Evolutionary conservation across 2,113 vertebrate genomes (phyloP).

Genomic region (Syrrhaptes paradoxus): DNA sequence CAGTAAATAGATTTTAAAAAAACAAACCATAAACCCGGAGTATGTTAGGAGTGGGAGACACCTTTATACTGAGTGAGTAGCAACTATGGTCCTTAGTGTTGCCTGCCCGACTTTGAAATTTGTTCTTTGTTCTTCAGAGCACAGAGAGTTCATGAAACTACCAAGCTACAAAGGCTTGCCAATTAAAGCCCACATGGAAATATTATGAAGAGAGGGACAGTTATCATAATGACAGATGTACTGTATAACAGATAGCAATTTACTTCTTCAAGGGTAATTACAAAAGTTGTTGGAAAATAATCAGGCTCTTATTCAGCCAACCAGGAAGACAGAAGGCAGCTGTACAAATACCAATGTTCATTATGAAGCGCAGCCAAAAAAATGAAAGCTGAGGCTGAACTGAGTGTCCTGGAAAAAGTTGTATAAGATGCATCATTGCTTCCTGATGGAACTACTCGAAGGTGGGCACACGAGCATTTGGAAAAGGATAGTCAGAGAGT

Average conservation of each 20-base stretch:
- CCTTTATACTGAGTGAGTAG: not conserved
- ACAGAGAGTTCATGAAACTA: not conserved
- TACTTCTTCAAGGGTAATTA: slow-evolving; percentile 74
- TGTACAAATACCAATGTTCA: slow-evolving; percentile 40
- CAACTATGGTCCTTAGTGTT: not conserved
- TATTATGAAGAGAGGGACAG: slow-evolving; percentile 51
- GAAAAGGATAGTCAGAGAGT: not conserved
- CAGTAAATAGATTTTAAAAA: not conserved
- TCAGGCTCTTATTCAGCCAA: slow-evolving; percentile 57
- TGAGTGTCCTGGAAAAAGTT: not conserved
- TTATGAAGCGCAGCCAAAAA: not conserved
- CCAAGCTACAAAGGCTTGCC: slow-evolving; percentile 42
- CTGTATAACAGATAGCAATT: slow-evolving; percentile 66
- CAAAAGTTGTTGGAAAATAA: slow-evolving; percentile 72
- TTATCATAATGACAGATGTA: slow-evolving; percentile 70
- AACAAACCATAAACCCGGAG: not conserved
- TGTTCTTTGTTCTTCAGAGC: not conserved
- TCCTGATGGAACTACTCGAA: not conserved
- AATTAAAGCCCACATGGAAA: slow-evolving; percentile 59
- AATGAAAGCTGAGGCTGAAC: not conserved
- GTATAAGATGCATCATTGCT: not conserved
- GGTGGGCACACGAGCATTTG: not conserved
- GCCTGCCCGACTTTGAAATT: slow-evolving; percentile 35
- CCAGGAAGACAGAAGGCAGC: slow-evolving; percentile 42
- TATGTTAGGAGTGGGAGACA: not conserved